These are phyloP conservation scores for Drosophila pruinosa DNA, from an alignment of 1,140 invertebrate species.

Conservation along the genomic window DNA sequence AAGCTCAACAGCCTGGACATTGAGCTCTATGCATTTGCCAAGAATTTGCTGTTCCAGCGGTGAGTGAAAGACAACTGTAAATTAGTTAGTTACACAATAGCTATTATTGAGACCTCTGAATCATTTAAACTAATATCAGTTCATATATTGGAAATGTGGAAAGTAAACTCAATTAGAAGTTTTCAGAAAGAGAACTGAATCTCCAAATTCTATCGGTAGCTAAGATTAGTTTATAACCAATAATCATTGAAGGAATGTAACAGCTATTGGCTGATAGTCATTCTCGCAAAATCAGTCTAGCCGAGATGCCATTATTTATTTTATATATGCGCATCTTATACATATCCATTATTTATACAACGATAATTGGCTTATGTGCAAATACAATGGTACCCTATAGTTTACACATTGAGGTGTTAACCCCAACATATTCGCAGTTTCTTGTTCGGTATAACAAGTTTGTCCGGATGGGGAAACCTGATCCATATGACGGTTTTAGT, in stretches of 20 bases:
- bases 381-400: neutral
- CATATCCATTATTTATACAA: neutral
- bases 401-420: constrained; percentile 11
- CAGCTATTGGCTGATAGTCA: too few relatives aligned
- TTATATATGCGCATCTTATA: neutral
- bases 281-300: too few relatives aligned
- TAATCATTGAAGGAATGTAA: too few relatives aligned
- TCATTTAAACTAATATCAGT: too few relatives aligned
- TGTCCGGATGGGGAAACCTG: constrained; percentile 49
- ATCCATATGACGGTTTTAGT: constrained; percentile 16
- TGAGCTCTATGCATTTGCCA: constrained; percentile 96
- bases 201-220: too few relatives aligned
- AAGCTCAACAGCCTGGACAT: constrained; percentile 95
- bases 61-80: constrained; percentile 42
- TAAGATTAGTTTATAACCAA: too few relatives aligned
- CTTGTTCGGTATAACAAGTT: constrained; percentile 33
- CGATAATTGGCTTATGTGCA: constrained; percentile 4
- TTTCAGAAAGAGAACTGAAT: too few relatives aligned
- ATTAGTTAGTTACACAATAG: neutral
- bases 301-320: too few relatives aligned
- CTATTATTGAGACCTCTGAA: too few relatives aligned
- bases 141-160: too few relatives aligned
- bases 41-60: constrained; percentile 92
- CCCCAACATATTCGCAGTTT: constrained; percentile 8
- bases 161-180: too few relatives aligned